phyloP scores from a whole-genome alignment of 1,140 invertebrate genomes.

The Nasonia vitripennis region DNA sequence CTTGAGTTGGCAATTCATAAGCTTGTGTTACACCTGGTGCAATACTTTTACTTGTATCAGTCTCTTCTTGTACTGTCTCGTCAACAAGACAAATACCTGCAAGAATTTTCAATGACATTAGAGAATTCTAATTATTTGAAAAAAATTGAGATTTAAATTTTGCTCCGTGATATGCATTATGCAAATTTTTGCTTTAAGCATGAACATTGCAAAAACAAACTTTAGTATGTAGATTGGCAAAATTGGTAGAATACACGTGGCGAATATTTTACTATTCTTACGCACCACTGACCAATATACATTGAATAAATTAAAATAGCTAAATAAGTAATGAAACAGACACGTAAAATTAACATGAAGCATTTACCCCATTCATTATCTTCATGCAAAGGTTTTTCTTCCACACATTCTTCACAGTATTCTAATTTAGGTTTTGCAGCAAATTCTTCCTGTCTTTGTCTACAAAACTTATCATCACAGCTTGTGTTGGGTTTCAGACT shows the following conservation, averaged over 20 bases:
- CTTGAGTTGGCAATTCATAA: constrained; percentile 78
- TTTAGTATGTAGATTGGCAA: neutral
- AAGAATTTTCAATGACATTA: constrained; percentile 51
- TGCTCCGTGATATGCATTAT: neutral
- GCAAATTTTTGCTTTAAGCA: too few species aligned
- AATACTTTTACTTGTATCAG: constrained; percentile 73
- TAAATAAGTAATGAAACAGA: constrained; percentile 26
- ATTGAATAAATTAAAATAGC: neutral
- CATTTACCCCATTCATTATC: constrained; percentile 93
- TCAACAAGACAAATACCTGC: constrained; percentile 83
- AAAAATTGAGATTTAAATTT: neutral
- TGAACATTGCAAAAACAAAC: neutral
- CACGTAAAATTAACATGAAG: neutral
- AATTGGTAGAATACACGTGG: neutral
- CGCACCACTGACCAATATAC: neutral
- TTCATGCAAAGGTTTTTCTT: constrained; percentile 84
- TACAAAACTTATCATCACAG: constrained; percentile 92
- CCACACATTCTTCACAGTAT: constrained; percentile 76
- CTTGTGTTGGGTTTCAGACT: constrained; percentile 92
- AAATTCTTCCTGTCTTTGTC: constrained; percentile 84
- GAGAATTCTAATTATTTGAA: constrained; percentile 38
- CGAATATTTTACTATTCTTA: neutral
- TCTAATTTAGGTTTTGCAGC: constrained; percentile 74
- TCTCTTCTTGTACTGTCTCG: constrained; percentile 76
- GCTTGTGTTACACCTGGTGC: constrained; percentile 81